Evolutionary conservation across 2,797 vertebrate species (phyloP).

Genomic region (Phoxinus dragarum): DNA sequence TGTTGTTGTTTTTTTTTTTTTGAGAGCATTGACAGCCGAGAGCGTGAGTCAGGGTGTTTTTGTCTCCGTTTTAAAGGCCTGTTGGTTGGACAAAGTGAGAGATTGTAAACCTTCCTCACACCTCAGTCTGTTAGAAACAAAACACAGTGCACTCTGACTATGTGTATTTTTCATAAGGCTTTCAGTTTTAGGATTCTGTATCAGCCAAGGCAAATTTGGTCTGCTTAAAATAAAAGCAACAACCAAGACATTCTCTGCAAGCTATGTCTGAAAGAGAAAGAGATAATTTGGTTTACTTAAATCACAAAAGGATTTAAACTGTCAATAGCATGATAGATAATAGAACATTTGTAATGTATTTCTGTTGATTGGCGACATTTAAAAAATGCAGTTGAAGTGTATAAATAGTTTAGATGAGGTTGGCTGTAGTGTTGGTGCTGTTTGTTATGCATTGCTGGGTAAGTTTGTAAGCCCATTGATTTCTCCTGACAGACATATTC

Average conservation of each 20-base stretch:
- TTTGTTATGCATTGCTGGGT: conserved; percentile 14
- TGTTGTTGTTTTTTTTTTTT: neutral
- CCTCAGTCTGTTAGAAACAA: conserved; percentile 22
- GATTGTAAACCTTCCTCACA: conserved; percentile 25
- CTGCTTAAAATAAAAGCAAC: neutral
- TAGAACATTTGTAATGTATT: neutral
- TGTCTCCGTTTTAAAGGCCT: conserved; percentile 21
- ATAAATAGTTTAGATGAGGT: neutral
- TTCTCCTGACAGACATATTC: conserved; percentile 40
- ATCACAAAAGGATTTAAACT: conserved; percentile 15
- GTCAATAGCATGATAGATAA: neutral
- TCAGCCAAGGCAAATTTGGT: neutral
- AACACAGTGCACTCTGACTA: conserved; percentile 18
- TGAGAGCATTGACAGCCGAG: conserved; percentile 36
- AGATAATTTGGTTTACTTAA: neutral
- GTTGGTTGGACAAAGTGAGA: conserved; percentile 18
- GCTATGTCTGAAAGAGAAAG: neutral
- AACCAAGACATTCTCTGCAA: conserved; percentile 15
- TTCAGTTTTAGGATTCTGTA: conserved; percentile 1
- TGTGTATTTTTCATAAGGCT: conserved; percentile 17
- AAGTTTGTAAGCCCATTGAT: conserved; percentile 31
- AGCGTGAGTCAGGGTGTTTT: conserved; percentile 36
- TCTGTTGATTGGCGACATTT: neutral
- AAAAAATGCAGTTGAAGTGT: neutral
- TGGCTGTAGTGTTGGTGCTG: neutral